Base-by-base conservation (phyloP, 2,888 invertebrate genomes). In the Abscondita cerata region DNA sequence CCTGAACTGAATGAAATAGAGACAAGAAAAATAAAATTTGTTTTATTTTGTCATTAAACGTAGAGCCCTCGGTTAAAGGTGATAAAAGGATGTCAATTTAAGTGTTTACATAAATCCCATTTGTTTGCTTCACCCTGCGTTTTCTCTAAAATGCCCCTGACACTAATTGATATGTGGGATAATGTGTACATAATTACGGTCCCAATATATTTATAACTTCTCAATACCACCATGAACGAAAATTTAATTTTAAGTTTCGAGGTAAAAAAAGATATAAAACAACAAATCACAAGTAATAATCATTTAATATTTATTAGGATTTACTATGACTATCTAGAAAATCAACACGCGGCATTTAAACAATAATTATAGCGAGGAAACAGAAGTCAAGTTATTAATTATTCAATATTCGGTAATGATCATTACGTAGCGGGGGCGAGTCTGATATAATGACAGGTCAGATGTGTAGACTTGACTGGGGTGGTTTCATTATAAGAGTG, bases 361-460 rank as follows among this genome's bases (percentile, higher is more conserved):
- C 65, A 64, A 68, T 70, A 68, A 68, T 70, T 70, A 68, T 47
- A 59, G 57, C 34, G 38, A 51, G 65, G 62, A 68, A 66, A 71
- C 72, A 73, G 71, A 76, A 76, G 76, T 76, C 76, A 76, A 72
- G 62, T 63, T 63, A 75, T 76, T 67, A 76, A 75, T 73, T 73
- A 76, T 76, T 75, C 75, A 76, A 46, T 56, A 65, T 69, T 69
- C 68, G 72, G 73, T 75, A 73, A 74, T 73, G 72, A 74, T 73
- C 72, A 73, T 73, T 71, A 74, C 70, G 68, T 68, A 54, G 65
- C 67, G 68, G 68, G 73, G 68, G 75, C 77, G 76, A 79, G 78
- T 78, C 79, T 80, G 79, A 80, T 77, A 70, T 68, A 75, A 78
- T 76, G 78, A 78, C 81, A 78, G 76, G 81, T 79, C 79, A 78